Base-by-base conservation (phyloP, 1,140 invertebrate species). In the Bilobella aurantiaca region DNA sequence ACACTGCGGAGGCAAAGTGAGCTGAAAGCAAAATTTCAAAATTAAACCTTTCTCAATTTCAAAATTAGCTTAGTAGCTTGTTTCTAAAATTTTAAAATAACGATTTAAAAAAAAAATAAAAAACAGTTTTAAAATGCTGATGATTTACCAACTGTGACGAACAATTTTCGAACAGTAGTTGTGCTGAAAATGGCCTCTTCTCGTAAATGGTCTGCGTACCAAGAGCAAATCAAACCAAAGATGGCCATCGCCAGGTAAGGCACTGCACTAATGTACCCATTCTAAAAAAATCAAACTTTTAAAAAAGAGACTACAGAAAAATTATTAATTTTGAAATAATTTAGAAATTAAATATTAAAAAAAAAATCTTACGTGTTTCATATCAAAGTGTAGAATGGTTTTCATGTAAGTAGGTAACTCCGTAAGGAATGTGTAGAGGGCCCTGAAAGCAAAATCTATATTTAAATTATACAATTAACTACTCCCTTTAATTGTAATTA, bases 171-270 rank as follows among this genome's bases (percentile, higher is more conserved):
- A 0, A 84, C 83, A 69, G 80, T 83, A 1, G 81, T 83, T 1
- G 74, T 81, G 73, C 84, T 81, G 14, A 79, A 78, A 12, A 80
- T 78, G 31, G 76, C 80, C 63, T 57, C 67, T 21, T 79, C 81
- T 28, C 87, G 81, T 65, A 87, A 76, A 76, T 81, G 86, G 72
- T 89, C 87, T 42, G 85, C 85, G 0, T 87, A 29, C 67, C 83
- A 82, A 37, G 86, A 86, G 47, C 83, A 82, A 69, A 81, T 75
- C 68, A 87, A 79, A 0, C 85, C 85, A 34, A 83, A 81, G 25
- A 89, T 78, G 86, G 85, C 88, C 86, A 88, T 88, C 62, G 82
- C 79, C 0, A 87, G 74, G 70, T 88, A 89, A 0, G 87, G 87
- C 32, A 88, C 66, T 0, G 86, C 82, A 1, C 85, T 87, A 29